Evolutionary conservation across 2,113 vertebrate genomes (phyloP).

Genomic region (Macquaria australasica): DNA sequence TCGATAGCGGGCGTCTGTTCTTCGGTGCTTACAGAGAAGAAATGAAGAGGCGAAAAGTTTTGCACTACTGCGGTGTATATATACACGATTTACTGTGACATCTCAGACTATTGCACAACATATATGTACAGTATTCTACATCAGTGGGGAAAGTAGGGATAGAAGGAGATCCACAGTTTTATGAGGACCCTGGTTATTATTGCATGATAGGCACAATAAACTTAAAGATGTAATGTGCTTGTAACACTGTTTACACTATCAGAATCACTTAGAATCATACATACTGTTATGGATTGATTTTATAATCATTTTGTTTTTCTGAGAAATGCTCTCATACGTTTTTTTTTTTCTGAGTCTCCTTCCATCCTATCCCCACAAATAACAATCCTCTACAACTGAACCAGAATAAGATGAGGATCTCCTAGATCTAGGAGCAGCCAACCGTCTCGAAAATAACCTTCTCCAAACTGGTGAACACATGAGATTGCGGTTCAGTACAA

Average conservation of each 20-base stretch:
- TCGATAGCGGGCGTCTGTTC: constrained; percentile 39
- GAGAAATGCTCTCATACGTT: constrained; percentile 13
- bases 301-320: constrained; percentile 26
- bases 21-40: constrained; percentile 32
- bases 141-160: constrained; percentile 43
- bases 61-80: constrained; percentile 52
- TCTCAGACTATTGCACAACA: constrained; percentile 66
- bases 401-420: constrained; percentile 27
- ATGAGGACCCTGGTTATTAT: constrained; percentile 63
- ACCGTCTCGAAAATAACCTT: constrained; percentile 26
- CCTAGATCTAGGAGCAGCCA: constrained; percentile 3
- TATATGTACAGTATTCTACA: constrained; percentile 76
- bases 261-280: constrained; percentile 34
- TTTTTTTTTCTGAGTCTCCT: constrained; percentile 56
- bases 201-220: constrained; percentile 71
- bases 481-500: constrained; percentile 34
- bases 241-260: constrained; percentile 64
- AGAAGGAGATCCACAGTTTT: constrained; percentile 67
- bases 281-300: constrained; percentile 50
- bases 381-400: constrained; percentile 51
- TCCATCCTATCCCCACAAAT: constrained; percentile 51
- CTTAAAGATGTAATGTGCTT: constrained; percentile 54
- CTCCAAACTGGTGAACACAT: constrained; percentile 12
- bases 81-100: constrained; percentile 43
- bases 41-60: constrained; percentile 12